These are phyloP conservation scores for Calosoma granatense DNA, from an alignment of 1,140 invertebrate species.

Conservation along the genomic window DNA sequence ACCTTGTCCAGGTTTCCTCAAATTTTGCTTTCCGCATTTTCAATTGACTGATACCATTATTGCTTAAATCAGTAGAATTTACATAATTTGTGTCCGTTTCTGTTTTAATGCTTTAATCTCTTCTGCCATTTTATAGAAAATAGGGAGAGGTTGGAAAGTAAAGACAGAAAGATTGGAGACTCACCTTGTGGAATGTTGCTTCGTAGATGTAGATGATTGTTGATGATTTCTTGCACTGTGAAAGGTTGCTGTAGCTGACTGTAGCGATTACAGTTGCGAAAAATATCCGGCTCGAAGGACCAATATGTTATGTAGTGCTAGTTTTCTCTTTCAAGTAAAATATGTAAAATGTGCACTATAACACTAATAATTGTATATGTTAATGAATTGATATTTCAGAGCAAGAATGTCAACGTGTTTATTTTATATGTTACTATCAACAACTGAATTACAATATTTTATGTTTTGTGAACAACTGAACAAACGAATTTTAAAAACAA, in stretches of 20 bases:
- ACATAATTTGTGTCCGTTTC: not conserved
- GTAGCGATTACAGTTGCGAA: not conserved
- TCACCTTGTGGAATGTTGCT: not conserved
- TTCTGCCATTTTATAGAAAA: not conserved
- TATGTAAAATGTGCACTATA: too few relatives aligned
- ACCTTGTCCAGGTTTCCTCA: not conserved
- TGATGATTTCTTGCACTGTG: not conserved
- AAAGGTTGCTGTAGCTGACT: too few relatives aligned
- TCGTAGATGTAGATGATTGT: not conserved
- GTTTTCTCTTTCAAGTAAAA: too few relatives aligned
- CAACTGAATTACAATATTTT: too few relatives aligned
- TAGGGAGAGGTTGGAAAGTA: not conserved
- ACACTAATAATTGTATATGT: too few relatives aligned
- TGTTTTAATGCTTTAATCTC: not conserved
- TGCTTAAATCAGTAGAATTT: not conserved
- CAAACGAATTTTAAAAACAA: too few relatives aligned
- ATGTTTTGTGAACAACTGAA: too few relatives aligned
- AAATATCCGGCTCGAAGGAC: not conserved
- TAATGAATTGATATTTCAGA: not conserved
- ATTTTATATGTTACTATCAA: too few relatives aligned
- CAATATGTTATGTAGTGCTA: not conserved
- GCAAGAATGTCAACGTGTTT: not conserved
- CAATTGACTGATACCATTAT: not conserved
- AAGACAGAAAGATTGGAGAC: not conserved
- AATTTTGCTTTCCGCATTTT: not conserved